These are phyloP conservation scores for Platycnemis pennipes DNA, from an alignment of 2,888 invertebrate species.

Conservation along the genomic window DNA sequence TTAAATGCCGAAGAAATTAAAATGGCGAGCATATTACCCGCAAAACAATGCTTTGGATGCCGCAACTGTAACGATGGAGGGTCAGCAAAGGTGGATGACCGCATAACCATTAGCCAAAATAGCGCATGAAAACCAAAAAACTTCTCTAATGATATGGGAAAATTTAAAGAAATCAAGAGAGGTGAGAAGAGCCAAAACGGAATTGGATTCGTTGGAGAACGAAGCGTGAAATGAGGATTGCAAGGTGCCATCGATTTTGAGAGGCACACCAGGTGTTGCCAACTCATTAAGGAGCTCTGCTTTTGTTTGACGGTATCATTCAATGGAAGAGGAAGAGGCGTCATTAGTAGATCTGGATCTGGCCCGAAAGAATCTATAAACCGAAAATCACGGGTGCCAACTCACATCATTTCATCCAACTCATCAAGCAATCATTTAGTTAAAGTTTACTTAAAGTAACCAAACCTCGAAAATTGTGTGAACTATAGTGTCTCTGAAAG, in stretches of 20 bases:
- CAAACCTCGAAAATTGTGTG: too few species aligned
- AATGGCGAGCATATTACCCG: background rate
- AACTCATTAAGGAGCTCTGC: background rate
- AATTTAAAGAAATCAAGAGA: background rate
- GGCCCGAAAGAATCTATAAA: background rate
- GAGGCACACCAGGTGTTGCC: background rate
- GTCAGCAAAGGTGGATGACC: background rate
- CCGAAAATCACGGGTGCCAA: background rate
- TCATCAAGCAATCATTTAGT: background rate
- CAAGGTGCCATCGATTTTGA: background rate
- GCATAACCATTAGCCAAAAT: background rate
- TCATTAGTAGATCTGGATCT: background rate
- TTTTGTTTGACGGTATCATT: conserved; percentile 6
- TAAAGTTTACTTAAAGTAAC: too few species aligned
- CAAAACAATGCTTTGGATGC: background rate
- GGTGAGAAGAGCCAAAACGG: background rate
- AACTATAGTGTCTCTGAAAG: too few species aligned
- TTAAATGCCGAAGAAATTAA: background rate
- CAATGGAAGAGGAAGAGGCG: background rate
- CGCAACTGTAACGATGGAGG: background rate
- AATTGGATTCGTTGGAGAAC: background rate
- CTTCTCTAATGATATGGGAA: background rate
- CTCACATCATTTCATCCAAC: background rate
- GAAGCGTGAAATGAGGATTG: background rate
- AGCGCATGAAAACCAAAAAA: background rate